Evolutionary conservation across 2,888 invertebrate genomes (phyloP), one percentile per base, ranked within the genome.

Genomic region (Epinotia demarniana): DNA sequence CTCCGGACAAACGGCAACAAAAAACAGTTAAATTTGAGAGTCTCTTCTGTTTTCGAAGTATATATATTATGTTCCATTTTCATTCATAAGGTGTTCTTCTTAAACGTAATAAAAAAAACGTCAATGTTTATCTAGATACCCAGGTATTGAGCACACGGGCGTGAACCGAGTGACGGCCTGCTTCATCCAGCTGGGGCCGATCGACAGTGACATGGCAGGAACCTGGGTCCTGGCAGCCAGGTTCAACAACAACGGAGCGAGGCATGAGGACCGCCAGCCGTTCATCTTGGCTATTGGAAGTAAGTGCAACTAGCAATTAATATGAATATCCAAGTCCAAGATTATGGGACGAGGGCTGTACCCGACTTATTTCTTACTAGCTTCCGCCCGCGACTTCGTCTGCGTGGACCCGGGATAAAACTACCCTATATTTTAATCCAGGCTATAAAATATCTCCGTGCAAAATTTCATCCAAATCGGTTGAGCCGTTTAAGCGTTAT

Each of bases 191-290:
- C 64, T 76, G 1, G 76, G 76, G 0, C 76, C 76, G 3, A 63
- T 76, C 9, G 76, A 76, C 62, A 46, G 43, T 43, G 49, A 68
- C 12, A 76, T 76, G 76, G 63, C 9, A 4, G 76, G 76, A 16
- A 63, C 33, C 2, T 76, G 76, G 76, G 19, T 73, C 3, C 62
- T 76, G 49, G 73, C 73, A 27, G 76, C 68, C 49, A 68, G 76
- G 27, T 76, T 76, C 68, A 73, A 76, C 27, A 73, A 76, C 43
- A 73, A 76, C 39, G 76, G 76, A 12, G 63, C 23, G n/a, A 62
- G 76, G 11, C 68, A 68, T 55, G 76, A 76, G 58, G 39, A 72
- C 49, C 68, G 73, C 6, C 76, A 57, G 46, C 67, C 73, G 11
- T 73, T 69, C 46, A 23, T 61, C n/a, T 49, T 76, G 0, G 27